Percentiles rank a stretch among this genome's conserved stretches.
Conservation (phyloP, 1,140 invertebrate genomes). For the Meloidogyne chitwoodi region DNA sequence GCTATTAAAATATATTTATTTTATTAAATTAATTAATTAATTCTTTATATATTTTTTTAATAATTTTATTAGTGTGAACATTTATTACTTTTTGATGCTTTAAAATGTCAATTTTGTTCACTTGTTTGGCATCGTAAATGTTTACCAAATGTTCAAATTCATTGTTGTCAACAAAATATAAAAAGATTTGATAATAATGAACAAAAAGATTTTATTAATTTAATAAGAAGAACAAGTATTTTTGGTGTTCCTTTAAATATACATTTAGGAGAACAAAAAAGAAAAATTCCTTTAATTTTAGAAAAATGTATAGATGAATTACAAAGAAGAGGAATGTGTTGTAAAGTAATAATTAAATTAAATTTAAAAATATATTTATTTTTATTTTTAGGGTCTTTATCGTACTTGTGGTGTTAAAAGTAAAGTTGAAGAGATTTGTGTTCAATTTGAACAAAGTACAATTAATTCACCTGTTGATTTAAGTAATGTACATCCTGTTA, state of each 20-base stretch:
- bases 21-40: no score
- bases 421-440: constrained; percentile 59
- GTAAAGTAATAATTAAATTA: constrained; percentile 39
- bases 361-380: constrained; percentile 12
- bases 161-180: constrained; percentile 41
- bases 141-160: constrained; percentile 35
- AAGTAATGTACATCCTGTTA: constrained; percentile 46
- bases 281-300: constrained; percentile 41
- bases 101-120: constrained; percentile 52
- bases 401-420: constrained; percentile 59
- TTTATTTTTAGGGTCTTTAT: constrained; percentile 51
- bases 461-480: constrained; percentile 39
- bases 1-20: no score
- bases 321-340: constrained; percentile 45
- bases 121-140: constrained; percentile 52
- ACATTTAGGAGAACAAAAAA: constrained; percentile 47
- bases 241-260: constrained; percentile 55
- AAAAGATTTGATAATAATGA: constrained; percentile 5
- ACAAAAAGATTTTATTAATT: constrained; percentile 14
- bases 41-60: not conserved
- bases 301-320: constrained; percentile 12
- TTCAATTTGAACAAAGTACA: constrained; percentile 47
- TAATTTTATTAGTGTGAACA: constrained; percentile 38
- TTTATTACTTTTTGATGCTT: constrained; percentile 50
- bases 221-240: constrained; percentile 48